These are phyloP conservation scores for Otus scops DNA, from an alignment of 2,797 vertebrate genomes.

Conservation along the genomic window DNA sequence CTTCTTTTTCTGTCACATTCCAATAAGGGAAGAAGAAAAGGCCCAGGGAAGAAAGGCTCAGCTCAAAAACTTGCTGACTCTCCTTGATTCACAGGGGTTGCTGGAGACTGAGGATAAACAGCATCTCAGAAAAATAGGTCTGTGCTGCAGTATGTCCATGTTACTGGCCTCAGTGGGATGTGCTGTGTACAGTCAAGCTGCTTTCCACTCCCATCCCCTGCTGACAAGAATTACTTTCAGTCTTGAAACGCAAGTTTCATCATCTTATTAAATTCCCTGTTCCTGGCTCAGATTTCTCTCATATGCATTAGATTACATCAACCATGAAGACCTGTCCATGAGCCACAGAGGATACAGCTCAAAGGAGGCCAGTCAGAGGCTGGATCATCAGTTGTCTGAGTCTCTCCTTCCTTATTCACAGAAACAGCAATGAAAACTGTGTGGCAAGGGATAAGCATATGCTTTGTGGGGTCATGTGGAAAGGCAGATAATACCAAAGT, in stretches of 20 bases:
- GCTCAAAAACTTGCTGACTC: not conserved
- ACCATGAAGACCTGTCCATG: not conserved
- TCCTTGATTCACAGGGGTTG: not conserved
- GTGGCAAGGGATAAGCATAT: not conserved
- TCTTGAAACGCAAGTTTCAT: not conserved
- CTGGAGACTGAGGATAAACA: not conserved
- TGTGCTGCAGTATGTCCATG: not conserved
- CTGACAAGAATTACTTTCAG: conserved; percentile 1
- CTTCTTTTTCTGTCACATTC: not conserved
- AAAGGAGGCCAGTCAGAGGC: not conserved
- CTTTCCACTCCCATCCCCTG: not conserved
- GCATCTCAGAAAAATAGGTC: not conserved
- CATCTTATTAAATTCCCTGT: not conserved
- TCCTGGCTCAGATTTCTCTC: not conserved
- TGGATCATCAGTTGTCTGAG: not conserved
- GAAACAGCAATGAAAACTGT: not conserved
- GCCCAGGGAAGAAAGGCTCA: not conserved
- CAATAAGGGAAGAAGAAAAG: not conserved
- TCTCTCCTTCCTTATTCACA: not conserved
- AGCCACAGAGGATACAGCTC: not conserved
- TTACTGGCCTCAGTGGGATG: not conserved
- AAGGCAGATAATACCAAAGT: not conserved
- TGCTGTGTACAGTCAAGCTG: not conserved
- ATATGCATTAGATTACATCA: not conserved
- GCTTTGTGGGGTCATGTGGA: not conserved